Evolutionary conservation across 2,888 invertebrate species (phyloP).

Genomic region (Allacma fusca): DNA sequence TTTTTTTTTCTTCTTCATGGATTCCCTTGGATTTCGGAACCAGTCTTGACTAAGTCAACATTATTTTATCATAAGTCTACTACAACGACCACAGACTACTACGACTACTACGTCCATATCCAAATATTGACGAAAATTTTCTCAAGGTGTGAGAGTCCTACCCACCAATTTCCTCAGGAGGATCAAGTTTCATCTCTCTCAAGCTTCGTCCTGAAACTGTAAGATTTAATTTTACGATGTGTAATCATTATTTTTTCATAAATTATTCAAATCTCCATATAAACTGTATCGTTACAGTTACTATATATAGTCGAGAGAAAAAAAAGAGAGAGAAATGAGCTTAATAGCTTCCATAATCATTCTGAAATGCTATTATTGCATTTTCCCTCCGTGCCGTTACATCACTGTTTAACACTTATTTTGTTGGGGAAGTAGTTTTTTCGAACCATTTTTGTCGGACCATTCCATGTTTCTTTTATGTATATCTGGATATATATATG

Average conservation of each 20-base stretch:
- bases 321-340: too few species aligned
- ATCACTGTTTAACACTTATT: background rate
- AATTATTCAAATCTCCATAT: too few species aligned
- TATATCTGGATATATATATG: too few species aligned
- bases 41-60: background rate
- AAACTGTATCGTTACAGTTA: too few species aligned
- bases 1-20: background rate
- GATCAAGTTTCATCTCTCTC: background rate
- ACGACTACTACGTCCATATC: too few species aligned
- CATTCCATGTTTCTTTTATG: background rate
- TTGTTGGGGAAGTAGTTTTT: constrained; percentile 16
- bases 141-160: constrained; percentile 1
- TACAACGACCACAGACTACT: background rate
- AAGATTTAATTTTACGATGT: background rate
- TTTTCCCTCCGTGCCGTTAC: background rate
- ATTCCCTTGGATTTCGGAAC: background rate
- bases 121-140: background rate
- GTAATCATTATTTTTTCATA: background rate
- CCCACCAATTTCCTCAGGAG: constrained; percentile 12
- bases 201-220: background rate
- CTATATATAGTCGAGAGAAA: too few species aligned
- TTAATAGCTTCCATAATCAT: background rate
- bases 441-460: background rate
- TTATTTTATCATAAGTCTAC: too few species aligned
- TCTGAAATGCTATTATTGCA: background rate